Evolutionary conservation across 2,797 vertebrate genomes (phyloP).

Genomic region (Brachyrhaphis roseni): DNA sequence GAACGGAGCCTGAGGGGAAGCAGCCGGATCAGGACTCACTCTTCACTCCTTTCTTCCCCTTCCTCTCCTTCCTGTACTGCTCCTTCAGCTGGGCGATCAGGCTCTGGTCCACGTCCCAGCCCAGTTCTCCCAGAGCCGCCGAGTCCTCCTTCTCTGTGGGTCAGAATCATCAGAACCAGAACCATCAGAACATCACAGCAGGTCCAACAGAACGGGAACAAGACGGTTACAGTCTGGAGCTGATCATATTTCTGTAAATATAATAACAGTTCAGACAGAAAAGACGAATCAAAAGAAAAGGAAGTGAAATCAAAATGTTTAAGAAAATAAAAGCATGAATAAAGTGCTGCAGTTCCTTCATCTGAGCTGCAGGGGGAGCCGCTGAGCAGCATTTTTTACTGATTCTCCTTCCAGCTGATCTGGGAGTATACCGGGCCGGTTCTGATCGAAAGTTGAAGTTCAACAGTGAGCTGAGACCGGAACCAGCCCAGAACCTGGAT

Average conservation of each 20-base stretch:
- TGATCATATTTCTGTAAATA: not conserved
- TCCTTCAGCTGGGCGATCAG: constrained; percentile 98
- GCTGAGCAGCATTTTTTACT: not conserved
- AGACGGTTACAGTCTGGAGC: not conserved
- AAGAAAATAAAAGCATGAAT: not conserved
- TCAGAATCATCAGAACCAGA: not conserved
- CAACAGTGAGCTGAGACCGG: not conserved
- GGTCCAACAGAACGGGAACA: not conserved
- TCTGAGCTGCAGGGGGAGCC: not conserved
- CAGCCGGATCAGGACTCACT: constrained; percentile 86
- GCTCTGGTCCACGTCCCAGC: constrained; percentile 98
- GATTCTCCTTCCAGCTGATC: not conserved
- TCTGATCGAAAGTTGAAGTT: not conserved
- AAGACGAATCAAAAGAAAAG: not conserved
- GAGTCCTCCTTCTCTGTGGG: constrained; percentile 91
- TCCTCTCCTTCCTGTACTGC: constrained; percentile 98
- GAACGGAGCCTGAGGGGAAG: not conserved
- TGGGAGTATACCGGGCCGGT: not conserved
- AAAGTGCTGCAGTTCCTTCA: not conserved
- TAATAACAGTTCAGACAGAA: not conserved
- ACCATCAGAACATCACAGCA: not conserved
- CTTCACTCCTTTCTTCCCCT: constrained; percentile 97
- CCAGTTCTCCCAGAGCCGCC: constrained; percentile 82
- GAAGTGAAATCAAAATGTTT: not conserved
- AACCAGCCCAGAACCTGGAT: not conserved